Evolutionary conservation across 2,888 invertebrate genomes (phyloP).

Genomic region (Trichacis sp.): DNA sequence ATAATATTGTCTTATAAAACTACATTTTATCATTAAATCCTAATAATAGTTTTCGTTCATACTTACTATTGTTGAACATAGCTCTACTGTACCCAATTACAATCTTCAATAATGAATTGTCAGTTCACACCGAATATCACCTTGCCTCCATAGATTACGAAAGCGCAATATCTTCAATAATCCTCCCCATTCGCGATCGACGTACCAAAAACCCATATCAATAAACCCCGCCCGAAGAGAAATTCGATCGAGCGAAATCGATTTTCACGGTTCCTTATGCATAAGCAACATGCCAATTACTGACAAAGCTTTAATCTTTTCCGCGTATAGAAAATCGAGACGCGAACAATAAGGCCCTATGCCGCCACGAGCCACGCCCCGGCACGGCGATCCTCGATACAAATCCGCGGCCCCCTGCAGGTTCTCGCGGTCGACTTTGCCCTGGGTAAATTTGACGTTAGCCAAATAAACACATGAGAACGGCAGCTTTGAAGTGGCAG

Average conservation of each 20-base stretch:
- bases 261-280: constrained; percentile 31
- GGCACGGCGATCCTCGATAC: constrained; percentile 52
- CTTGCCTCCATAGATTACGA: no score
- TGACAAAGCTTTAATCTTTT: constrained; percentile 21
- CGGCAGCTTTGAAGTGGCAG: constrained; percentile 67
- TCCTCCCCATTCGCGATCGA: no score
- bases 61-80: no score
- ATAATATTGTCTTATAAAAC: no score
- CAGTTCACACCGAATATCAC: no score
- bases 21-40: no score
- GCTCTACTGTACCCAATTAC: no score
- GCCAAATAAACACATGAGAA: constrained; percentile 65
- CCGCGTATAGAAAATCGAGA: constrained; percentile 28
- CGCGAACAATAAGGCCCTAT: constrained; percentile 27
- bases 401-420: constrained; percentile 32
- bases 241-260: constrained; percentile 14
- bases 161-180: no score
- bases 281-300: constrained; percentile 18
- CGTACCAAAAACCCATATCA: no score
- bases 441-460: constrained; percentile 66
- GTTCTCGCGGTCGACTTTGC: constrained; percentile 24
- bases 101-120: no score
- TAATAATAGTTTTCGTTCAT: no score
- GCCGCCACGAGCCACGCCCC: constrained; percentile 63
- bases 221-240: background rate